A percentile compares a stretch with the other conserved stretches of the same genome.
Evolutionary conservation across 2,113 vertebrate genomes (phyloP).

Genomic region (Cololabis saira): DNA sequence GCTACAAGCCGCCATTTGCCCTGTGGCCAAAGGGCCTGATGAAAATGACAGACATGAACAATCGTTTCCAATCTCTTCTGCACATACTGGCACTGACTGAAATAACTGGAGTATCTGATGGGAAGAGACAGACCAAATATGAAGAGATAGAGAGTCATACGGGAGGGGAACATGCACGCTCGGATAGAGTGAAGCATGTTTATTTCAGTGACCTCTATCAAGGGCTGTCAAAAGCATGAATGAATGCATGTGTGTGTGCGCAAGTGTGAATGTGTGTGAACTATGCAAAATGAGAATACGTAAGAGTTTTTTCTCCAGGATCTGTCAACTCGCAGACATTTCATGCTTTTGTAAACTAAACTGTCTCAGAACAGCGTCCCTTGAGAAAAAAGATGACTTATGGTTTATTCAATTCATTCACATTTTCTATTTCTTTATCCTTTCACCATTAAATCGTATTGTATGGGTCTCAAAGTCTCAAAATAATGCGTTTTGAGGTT

Average conservation of each 20-base stretch:
- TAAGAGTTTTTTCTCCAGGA: slow-evolving; percentile 54
- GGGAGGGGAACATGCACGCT: slow-evolving; percentile 2
- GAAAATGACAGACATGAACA: slow-evolving; percentile 23
- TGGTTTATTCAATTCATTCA: slow-evolving; percentile 28
- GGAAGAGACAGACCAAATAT: slow-evolving; percentile 15
- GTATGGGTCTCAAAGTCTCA: too few species aligned
- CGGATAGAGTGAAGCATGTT: slow-evolving; percentile 20
- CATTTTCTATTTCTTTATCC: background rate
- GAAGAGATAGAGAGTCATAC: slow-evolving; percentile 6
- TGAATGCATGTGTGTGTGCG: background rate
- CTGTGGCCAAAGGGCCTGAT: slow-evolving; percentile 27
- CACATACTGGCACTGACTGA: slow-evolving; percentile 34
- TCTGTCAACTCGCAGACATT: slow-evolving; percentile 52
- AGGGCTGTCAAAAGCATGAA: background rate
- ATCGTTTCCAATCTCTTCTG: slow-evolving; percentile 26
- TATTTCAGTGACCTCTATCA: slow-evolving; percentile 36
- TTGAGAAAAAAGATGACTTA: background rate
- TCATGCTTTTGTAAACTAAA: slow-evolving; percentile 54
- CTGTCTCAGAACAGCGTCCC: slow-evolving; percentile 21
- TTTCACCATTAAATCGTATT: background rate
- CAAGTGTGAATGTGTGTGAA: slow-evolving; percentile 26
- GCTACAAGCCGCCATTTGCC: slow-evolving; percentile 38
- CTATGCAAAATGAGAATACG: slow-evolving; percentile 56
- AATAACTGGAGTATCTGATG: slow-evolving; percentile 13
- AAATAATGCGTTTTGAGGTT: too few species aligned